Base-by-base conservation (phyloP, 2,888 invertebrate genomes). In the Drosophila birchii region DNA sequence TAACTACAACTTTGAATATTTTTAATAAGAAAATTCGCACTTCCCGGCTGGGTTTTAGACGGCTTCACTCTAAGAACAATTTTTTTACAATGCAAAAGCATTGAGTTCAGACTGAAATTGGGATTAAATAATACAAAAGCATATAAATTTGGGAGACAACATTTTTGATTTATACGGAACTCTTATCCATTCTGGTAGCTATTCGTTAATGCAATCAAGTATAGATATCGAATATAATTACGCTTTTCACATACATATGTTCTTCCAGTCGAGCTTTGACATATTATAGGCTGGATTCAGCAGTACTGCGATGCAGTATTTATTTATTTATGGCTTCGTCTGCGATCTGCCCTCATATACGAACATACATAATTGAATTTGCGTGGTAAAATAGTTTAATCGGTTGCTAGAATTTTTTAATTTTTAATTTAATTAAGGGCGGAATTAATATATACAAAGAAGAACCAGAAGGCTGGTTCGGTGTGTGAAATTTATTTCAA, bases 1-100 rank as follows among this genome's bases (percentile, higher is more conserved):
- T 91, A 91, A 91, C 61, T 87, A 77, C 38, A 63, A 75, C 14
- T 49, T 79, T 43, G 4, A 67, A 58, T 69, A 71, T 58, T 55
- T 53, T 29, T 43, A 49, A 51, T 63, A 60, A 41, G 11, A 43
- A 18, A 39, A 36, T 34, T 14, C 23, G 12, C 14, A 41, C n/a
- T 34, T 34, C 6, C 12, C 55, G 18, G 56, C 56, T 51, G 60
- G 44, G 58, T 45, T 56, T 57, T 57, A 32, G 59, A 23, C 39
- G n/a, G 29, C n/a, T 49, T 43, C 5, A 11, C 12, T 18, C 32
- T 3, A 36, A 11, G 8, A 14, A 2, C 5, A 29, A 8, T 9
- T 12, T 54, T n/a, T 26, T 54, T 12, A 16, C 6, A 49, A 12
- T 47, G 9, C n/a, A 39, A 5, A n/a, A 29, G n/a, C 11, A 5